Evolutionary conservation across 2,797 vertebrate species (phyloP), one percentile per base, ranked within the genome.

Genomic region (Erpetoichthys calabaricus): DNA sequence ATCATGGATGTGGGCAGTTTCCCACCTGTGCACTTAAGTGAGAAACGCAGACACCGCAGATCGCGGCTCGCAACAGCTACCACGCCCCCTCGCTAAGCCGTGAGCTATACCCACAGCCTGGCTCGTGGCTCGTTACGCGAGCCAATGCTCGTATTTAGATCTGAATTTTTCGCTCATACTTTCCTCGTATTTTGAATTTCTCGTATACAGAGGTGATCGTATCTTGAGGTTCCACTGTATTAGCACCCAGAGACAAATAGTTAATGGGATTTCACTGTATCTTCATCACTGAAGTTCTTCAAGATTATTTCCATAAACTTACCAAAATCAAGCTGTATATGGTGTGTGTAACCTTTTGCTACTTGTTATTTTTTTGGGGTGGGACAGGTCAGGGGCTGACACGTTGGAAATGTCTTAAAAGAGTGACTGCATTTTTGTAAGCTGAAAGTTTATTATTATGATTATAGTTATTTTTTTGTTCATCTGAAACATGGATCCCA

Each of bases 401-500:
- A 25, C 25, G 25, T 69, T 73, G 70, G 62, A 82, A 83, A 70
- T 78, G 82, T 91, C 89, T 87, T 87, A 76, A 85, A 72, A 79
- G 79, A 85, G 80, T 83, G 84, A 88, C 84, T 88, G 82, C 90
- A 87, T 90, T 75, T 87, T 80, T 82, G 81, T 83, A 82, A 73
- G 85, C 80, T 77, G 80, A 79, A 80, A 81, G 73, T 81, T 79
- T 77, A 74, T 25, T 25, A 25, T 25, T 25, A 51, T 58, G 57
- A 25, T 45, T 25, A 25, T 25, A 70, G 85, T 83, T 79, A 69
- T 82, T 84, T 85, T 81, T 85, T 86, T 86, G 85, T 85, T 78
- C 83, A 85, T 79, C 80, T 78, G 78, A 72, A 81, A 86, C 87
- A 80, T 80, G 87, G 89, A 87, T 89, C 91, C 88, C 80, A 83